These are phyloP conservation scores for Phylloscopus whistleri DNA, from an alignment of 2,113 vertebrate genomes.

Conservation along the genomic window DNA sequence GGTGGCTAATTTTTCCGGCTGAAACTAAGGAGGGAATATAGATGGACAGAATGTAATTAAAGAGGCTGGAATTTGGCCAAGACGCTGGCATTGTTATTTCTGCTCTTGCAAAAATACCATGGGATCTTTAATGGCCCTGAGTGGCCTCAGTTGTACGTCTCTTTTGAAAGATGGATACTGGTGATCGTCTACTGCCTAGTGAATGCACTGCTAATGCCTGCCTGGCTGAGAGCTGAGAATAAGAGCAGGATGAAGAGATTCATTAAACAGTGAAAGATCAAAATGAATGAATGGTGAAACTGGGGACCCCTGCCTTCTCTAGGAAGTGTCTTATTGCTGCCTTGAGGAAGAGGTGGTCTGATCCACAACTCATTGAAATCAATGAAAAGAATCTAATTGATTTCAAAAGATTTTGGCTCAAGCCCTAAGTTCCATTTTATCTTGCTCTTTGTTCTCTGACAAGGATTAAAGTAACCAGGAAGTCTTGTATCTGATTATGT, in stretches of 20 bases:
- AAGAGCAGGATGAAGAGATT: conserved; percentile 38
- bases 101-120: conserved; percentile 42
- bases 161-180: conserved; percentile 50
- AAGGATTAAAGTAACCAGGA: conserved; percentile 36
- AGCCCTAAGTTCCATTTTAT: conserved; percentile 30
- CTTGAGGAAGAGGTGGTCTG: conserved; percentile 48
- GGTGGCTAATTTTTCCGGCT: conserved; percentile 22
- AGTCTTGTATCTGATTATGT: background rate
- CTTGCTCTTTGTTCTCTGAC: conserved; percentile 27
- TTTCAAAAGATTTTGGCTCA: conserved; percentile 50
- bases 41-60: conserved; percentile 45
- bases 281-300: conserved; percentile 25
- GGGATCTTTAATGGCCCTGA: conserved; percentile 37
- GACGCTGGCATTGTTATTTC: conserved; percentile 26
- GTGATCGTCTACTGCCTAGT: conserved; percentile 27
- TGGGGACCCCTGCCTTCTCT: conserved; percentile 32
- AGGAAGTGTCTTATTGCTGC: conserved; percentile 45
- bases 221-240: conserved; percentile 31
- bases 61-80: conserved; percentile 43
- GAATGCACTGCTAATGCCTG: conserved; percentile 20
- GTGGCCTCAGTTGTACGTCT: background rate
- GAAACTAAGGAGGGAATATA: conserved; percentile 20
- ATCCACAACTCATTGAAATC: conserved; percentile 51
- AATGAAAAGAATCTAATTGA: conserved; percentile 48
- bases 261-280: conserved; percentile 46